Base-by-base conservation (phyloP, 2,888 invertebrate genomes). In the Aspidiotus rigidus region DNA sequence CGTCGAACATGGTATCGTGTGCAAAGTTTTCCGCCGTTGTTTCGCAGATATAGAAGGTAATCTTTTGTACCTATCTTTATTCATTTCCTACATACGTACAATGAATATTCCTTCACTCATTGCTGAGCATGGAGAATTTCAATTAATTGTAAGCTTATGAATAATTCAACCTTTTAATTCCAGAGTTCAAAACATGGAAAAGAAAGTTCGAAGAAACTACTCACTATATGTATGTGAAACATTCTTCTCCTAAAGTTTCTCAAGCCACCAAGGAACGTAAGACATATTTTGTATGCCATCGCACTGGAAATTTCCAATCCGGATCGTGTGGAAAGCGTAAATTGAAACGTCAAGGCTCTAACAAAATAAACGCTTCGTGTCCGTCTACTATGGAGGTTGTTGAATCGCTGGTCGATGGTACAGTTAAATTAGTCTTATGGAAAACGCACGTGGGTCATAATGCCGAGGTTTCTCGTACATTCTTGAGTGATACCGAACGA, bases 281-380 rank as follows among this genome's bases (percentile, higher is more conserved):
- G 44, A 67, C 67, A 15, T 67, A 67, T 15, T 67, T 59, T 60
- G 67, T 67, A n/a, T 66, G 66, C n/a, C 66, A 66, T 28, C 40
- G 66, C 53, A 66, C 66, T 8, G 66, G 66, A 42, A 67, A 41
- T 15, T 67, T 67, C 28, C 67, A 67, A 60, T 67, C 67, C 53
- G 67, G 67, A 53, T 67, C 67, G 17, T 67, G 67, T 9, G 67
- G 67, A 7, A 67, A 67, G 60, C 59, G 67, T n/a, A 67, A 60
- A 67, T 53, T 67, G 39, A 67, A 67, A 60, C 57, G 60, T 7
- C 67, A 60, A 59, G 67, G 67, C 9, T 67, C 67, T 3, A 67
- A 67, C 39, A 67, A 67, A 49, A 67, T 67, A 17, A 67, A 67
- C 60, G 67, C 67, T 60, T 67, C 67, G 17, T 67, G 67, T 53